A percentile compares a stretch with the other conserved stretches of the same genome.
Conservation (phyloP, 2,113 vertebrate species). For the Dicerorhinus sumatrensis region DNA sequence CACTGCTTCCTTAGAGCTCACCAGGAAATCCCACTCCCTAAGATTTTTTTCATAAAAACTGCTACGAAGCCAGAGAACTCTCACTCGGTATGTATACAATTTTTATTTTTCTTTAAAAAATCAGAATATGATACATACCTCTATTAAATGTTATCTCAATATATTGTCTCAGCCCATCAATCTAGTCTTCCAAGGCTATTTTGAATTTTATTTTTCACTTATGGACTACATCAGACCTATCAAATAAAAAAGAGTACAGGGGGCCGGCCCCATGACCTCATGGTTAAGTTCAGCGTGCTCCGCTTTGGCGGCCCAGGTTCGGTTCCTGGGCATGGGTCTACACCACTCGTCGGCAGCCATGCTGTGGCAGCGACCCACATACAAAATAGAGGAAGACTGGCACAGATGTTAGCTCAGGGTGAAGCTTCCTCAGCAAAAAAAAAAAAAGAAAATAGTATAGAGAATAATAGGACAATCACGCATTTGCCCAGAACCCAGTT, state of each 20-base stretch:
- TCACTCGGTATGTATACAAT: neutral
- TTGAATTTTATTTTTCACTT: slow-evolving; percentile 39
- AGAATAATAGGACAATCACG: neutral
- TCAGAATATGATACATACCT: neutral
- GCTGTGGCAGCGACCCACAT: too few species aligned
- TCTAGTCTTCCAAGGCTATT: slow-evolving; percentile 4
- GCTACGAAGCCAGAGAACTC: neutral
- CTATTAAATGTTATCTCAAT: slow-evolving; percentile 10
- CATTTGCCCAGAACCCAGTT: neutral
- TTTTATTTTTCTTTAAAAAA: slow-evolving; percentile 27
- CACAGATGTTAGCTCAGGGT: too few species aligned
- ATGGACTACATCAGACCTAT: neutral
- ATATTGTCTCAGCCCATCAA: neutral
- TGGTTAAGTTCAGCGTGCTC: too few species aligned
- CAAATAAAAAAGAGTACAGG: too few species aligned
- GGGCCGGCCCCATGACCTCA: too few species aligned
- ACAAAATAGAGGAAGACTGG: too few species aligned
- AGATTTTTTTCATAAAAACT: neutral
- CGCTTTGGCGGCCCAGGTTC: too few species aligned
- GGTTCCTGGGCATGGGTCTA: too few species aligned
- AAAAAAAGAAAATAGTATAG: neutral
- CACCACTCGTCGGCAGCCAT: too few species aligned
- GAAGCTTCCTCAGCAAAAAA: too few species aligned
- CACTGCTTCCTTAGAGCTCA: neutral
- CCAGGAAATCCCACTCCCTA: neutral